Base-by-base conservation (phyloP, 1,140 invertebrate species). In the Drosophila punjabiensis region DNA sequence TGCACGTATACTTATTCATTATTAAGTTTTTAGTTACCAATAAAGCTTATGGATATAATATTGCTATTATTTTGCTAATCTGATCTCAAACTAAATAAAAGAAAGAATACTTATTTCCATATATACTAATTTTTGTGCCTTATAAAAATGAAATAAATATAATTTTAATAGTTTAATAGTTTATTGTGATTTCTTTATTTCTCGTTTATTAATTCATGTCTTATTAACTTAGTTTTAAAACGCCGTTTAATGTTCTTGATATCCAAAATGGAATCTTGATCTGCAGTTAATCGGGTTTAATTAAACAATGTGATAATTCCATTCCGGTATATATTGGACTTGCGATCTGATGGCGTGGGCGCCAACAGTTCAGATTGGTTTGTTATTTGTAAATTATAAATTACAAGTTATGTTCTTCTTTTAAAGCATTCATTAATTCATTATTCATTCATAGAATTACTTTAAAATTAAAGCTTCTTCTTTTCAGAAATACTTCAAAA, bases 191-290 rank as follows among this genome's bases (percentile, higher is more conserved):
- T 65, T 58, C 33, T 76, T 33, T 79, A 11, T 30, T 59, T 52
- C 18, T 56, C 5, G 28, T 78, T 78, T 79, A 79, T 79, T 69
- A 78, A 79, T 62, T 79, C 47, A 58, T 70, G 32, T 14, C 74
- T 74, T 79, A 63, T 79, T 59, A 62, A 58, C 59, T 47, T 65
- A 55, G 50, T 74, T 79, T 55, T 47, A 37, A 69, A 59, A 24
- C 52, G 67, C 33, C 16, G 35, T 59, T 79, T 73, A n/a, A 69
- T 58, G 16, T 63, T 43, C 63, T 70, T 79, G 58, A n/a, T n/a
- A n/a, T n/a, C n/a, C n/a, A n/a, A n/a, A n/a, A n/a, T n/a, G n/a
- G n/a, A n/a, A n/a, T n/a, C 78, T 62, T 73, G 13, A 70, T 59
- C 45, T 61, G 28, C 20, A 37, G 28, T 76, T 58, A 43, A 45